phyloP scores from a whole-genome alignment of 23 tunicate genomes.

The Trididemnum nubilum region DNA sequence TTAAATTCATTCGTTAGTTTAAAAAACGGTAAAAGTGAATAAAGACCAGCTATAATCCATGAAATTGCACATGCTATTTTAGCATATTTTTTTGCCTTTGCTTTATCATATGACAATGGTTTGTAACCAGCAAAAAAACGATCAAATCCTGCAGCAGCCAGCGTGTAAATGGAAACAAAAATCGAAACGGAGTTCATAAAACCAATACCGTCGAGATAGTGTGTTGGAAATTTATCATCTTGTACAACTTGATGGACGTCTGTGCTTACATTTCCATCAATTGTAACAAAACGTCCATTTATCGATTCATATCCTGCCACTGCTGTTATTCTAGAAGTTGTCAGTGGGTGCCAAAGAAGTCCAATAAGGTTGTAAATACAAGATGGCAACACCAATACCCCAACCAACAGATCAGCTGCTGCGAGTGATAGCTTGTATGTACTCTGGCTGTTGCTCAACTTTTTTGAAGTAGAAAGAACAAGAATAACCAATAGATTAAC shows the following conservation, averaged over 20 bases:
- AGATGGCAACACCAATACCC: constrained; percentile 58
- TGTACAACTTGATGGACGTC: constrained; percentile 3
- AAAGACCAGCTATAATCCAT: constrained; percentile 49
- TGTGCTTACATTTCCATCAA: background rate
- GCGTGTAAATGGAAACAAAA: constrained; percentile 67
- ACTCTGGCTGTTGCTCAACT: constrained; percentile 59
- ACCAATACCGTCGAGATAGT: constrained; percentile 46
- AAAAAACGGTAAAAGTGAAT: constrained; percentile 52
- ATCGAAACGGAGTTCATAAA: constrained; percentile 60
- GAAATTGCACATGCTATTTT: constrained; percentile 21
- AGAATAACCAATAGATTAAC: constrained; percentile 43
- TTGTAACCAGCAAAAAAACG: constrained; percentile 62
- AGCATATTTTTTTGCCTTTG: constrained; percentile 55
- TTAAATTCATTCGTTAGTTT: constrained; percentile 25
- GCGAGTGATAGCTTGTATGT: constrained; percentile 67
- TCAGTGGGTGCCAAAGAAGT: constrained; percentile 1
- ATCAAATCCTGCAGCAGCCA: constrained; percentile 74
- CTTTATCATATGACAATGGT: constrained; percentile 57
- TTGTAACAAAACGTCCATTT: background rate
- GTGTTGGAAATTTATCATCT: background rate
- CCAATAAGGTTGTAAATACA: constrained; percentile 16
- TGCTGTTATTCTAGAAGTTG: background rate
- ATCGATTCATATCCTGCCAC: constrained; percentile 24
- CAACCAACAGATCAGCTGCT: constrained; percentile 56
- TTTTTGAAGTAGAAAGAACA: constrained; percentile 29